Evolutionary conservation across 2,797 vertebrate species (phyloP).

Genomic region (Muscicapa comitata): DNA sequence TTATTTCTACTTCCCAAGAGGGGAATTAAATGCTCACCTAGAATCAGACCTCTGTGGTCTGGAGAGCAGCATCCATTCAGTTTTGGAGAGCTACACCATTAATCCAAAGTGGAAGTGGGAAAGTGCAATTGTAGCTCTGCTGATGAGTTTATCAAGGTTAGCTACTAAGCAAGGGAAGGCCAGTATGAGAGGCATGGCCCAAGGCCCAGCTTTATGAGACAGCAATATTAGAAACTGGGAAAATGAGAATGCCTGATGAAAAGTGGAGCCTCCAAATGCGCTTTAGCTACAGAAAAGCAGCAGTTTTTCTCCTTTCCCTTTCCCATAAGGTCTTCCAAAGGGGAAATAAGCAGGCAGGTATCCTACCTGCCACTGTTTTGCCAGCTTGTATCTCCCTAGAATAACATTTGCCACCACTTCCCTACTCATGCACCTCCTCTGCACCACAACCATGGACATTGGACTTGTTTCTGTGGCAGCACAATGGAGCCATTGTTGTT

Average conservation of each 20-base stretch:
- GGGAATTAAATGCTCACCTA: slow-evolving; percentile 14
- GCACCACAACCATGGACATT: not conserved
- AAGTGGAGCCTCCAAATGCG: not conserved
- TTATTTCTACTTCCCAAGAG: not conserved
- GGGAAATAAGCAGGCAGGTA: not conserved
- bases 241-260: slow-evolving; percentile 19
- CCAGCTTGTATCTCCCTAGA: not conserved
- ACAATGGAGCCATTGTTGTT: accelerated
- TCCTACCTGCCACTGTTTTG: not conserved
- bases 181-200: slow-evolving; percentile 7
- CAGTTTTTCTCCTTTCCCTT: not conserved
- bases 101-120: not conserved
- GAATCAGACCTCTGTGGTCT: not conserved
- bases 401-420: not conserved
- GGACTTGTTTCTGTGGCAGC: not conserved
- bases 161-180: slow-evolving; percentile 5
- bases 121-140: not conserved
- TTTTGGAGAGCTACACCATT: not conserved
- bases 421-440: accelerated
- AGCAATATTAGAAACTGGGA: slow-evolving; percentile 1
- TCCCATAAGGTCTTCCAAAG: not conserved
- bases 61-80: not conserved
- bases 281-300: not conserved
- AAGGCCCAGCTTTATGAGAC: slow-evolving; percentile 36
- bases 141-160: slow-evolving; percentile 35